A percentile compares a stretch with the other conserved stretches of the same genome.
Conservation (phyloP, 1,140 invertebrate species). For the Scaptomyza montana region DNA sequence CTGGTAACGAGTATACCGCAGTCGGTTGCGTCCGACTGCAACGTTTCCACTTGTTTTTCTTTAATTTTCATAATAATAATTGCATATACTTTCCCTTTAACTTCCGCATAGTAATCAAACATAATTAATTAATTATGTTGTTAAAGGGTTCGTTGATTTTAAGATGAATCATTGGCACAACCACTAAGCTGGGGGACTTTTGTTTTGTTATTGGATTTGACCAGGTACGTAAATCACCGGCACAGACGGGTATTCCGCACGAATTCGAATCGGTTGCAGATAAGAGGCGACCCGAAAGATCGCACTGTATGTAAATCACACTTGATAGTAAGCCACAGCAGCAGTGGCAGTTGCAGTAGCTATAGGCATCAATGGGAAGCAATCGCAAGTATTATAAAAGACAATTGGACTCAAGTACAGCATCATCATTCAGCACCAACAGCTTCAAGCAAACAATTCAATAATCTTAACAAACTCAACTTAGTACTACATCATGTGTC, state of each 20-base stretch:
- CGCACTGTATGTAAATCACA: constrained; percentile 26
- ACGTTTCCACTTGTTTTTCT: too few relatives aligned
- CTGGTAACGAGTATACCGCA: too few relatives aligned
- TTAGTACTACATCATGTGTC: constrained; percentile 23
- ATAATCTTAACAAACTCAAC: neutral
- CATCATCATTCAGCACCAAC: constrained; percentile 24
- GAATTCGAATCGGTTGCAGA: constrained; percentile 8
- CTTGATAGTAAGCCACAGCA: constrained; percentile 18
- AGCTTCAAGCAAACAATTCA: constrained; percentile 1
- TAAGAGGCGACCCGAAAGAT: constrained; percentile 24
- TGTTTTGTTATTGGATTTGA: constrained; percentile 4
- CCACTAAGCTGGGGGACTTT: neutral
- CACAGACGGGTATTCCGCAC: constrained; percentile 4
- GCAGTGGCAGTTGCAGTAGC: neutral
- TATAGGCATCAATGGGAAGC: neutral
- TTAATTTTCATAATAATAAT: too few relatives aligned
- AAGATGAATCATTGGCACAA: neutral
- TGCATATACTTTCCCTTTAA: too few relatives aligned
- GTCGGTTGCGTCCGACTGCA: too few relatives aligned
- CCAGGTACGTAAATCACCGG: constrained; percentile 45
- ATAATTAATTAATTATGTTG: neutral
- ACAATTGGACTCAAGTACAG: neutral
- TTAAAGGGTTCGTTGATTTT: neutral
- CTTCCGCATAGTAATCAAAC: too few relatives aligned
- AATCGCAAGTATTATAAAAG: constrained; percentile 33